Evolutionary conservation across 2,113 vertebrate genomes (phyloP).

Genomic region (Poeciliopsis occidentalis): DNA sequence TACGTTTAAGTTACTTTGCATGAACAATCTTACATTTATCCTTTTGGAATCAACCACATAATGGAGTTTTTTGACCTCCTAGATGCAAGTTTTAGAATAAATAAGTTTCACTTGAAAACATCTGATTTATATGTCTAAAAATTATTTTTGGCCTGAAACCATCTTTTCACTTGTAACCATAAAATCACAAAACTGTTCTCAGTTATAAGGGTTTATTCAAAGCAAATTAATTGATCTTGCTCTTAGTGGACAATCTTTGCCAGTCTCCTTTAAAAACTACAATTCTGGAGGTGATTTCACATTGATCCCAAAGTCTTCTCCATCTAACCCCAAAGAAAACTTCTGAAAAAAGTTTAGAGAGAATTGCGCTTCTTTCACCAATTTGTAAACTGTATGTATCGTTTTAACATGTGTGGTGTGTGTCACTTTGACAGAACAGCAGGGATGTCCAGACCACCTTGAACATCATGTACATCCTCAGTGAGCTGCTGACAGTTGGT

Average conservation of each 20-base stretch:
- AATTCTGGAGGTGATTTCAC: neutral
- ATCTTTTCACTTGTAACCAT: no score
- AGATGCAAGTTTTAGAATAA: neutral
- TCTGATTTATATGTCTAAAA: neutral
- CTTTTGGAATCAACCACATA: neutral
- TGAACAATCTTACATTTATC: neutral
- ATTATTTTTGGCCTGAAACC: no score
- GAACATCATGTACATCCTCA: slow-evolving; percentile 92
- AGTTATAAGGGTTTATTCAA: neutral
- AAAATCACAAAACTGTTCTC: no score
- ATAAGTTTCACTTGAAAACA: neutral
- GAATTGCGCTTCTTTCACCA: neutral
- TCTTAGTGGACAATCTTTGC: neutral
- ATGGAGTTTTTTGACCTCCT: neutral
- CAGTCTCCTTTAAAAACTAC: neutral
- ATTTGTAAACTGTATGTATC: neutral
- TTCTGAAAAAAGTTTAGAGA: neutral
- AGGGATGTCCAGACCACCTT: slow-evolving; percentile 89
- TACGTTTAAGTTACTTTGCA: neutral
- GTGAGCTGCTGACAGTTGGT: slow-evolving; percentile 91
- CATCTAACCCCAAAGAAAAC: neutral
- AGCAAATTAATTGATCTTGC: neutral
- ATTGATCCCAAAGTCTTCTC: neutral
- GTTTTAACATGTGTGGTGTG: slow-evolving; percentile 30
- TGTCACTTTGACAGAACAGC: slow-evolving; percentile 84